Base-by-base conservation (phyloP, 1,140 invertebrate genomes). In the Drosophila parvula region DNA sequence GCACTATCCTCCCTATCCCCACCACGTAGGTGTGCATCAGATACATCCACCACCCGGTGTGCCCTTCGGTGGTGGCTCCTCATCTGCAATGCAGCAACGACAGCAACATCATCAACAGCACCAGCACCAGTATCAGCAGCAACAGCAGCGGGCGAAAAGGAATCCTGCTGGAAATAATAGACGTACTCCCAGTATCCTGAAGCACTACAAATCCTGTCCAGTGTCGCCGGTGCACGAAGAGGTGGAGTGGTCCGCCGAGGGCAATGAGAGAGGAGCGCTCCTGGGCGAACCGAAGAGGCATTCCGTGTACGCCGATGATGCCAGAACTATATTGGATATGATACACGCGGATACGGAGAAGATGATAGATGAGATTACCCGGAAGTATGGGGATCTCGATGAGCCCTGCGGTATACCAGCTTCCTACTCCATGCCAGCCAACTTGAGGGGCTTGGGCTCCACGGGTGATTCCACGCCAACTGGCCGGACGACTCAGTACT, bases 161-260 rank as follows among this genome's bases (percentile, higher is more conserved):
- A 91, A 91, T 74, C 90, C 88, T 3, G 84, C 81, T 4, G 86
- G 90, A 0, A 91, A 91, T n/a, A 85, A 79, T 53, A 70, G 90
- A 5, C 93, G 93, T 44, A 92, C 93, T n/a, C 92, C 94, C 8
- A 94, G 94, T 78, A 94, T 94, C 44, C 93, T 95, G 59, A 95
- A 95, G 70, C 94, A 95, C 88, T 95, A 95, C 68, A 95, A 95
- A 78, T 95, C 94, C 7, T 94, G 95, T 77, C 95, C 95, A 1
- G 95, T 95, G 0, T 95, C 94, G 4, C 95, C 95, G 0, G 95
- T 95, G 0, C 95, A 94, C 32, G 95, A 95, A 79, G 95, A 95
- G 79, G 93, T 94, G 27, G 94, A 95, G 79, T 95, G 95, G 93
- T 94, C 91, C 0, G 77, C 70, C 3, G 81, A 90, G 12, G 62